Base-by-base conservation (phyloP, 2,888 invertebrate genomes). In the Eupithecia pulchellata region DNA sequence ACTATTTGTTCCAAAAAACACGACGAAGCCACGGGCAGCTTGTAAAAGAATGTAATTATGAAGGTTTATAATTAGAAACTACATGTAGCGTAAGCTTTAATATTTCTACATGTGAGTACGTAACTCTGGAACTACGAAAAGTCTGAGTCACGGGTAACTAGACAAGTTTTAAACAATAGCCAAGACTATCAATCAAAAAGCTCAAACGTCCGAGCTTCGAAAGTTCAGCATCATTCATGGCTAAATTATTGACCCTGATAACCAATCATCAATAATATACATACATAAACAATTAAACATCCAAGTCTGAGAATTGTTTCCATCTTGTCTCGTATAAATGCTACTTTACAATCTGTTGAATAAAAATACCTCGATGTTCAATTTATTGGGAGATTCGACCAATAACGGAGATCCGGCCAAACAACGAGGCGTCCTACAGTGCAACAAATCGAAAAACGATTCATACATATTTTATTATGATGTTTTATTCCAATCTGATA, bases 121-220 rank as follows among this genome's bases (percentile, higher is more conserved):
- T n/a, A 47, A 20, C 20, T 47, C 42, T 47, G 20, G 42, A 20
- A 2, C 20, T 29, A 8, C 14, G 30, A 34, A 34, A 32, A 32
- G 1, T 61, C 34, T 61, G 61, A 61, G 61, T 61, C 61, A 61
- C 34, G 34, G 61, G 13, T 47, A 61, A 64, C 47, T 66, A 62
- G 64, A 69, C 67, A 39, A 62, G 67, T 65, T 73, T 61, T 36
- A 47, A 69, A 69, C 73, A 73, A 69, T 65, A 65, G 64, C 64
- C n/a, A 65, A 69, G 58, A 42, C 29, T 82, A 87, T 90, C 86
- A 87, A 89, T 90, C 88, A 85, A 77, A 76, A 72, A 79, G 81
- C 82, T 85, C 86, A 85, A 85, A 86, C 81, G 85, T 87, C 83
- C 77, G 78, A 52, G 11, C 80, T 89, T 87, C 81, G 81, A 81